phyloP scores from a whole-genome alignment of 2,888 invertebrate genomes.

The Pollenia amentaria region DNA sequence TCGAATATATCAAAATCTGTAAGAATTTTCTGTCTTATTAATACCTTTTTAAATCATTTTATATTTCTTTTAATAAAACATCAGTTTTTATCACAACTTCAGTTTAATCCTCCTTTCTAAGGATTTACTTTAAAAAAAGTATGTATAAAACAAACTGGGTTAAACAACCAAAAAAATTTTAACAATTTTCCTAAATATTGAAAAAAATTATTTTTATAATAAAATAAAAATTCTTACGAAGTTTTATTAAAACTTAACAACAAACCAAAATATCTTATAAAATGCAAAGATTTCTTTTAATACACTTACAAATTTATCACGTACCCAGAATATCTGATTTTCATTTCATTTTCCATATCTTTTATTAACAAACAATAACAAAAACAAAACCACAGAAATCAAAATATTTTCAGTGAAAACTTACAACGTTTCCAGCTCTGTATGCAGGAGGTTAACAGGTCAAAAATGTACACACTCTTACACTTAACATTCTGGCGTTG shows the following conservation, averaged over 20 bases:
- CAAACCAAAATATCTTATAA: conserved; percentile 36
- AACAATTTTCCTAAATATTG: too few species aligned
- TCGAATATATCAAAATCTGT: too few species aligned
- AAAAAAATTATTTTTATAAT: conserved; percentile 18
- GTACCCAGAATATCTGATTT: conserved; percentile 38
- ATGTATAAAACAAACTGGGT: conserved; percentile 16
- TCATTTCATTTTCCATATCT: conserved; percentile 29
- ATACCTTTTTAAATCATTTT: too few species aligned
- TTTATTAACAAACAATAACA: conserved; percentile 11
- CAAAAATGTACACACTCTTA: conserved; percentile 62
- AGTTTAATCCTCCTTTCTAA: conserved; percentile 1
- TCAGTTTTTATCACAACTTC: too few species aligned
- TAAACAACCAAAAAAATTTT: not conserved
- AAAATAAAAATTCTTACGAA: conserved; percentile 8
- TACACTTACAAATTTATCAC: conserved; percentile 42
- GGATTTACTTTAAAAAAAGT: not conserved
- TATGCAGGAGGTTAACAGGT: conserved; percentile 71
- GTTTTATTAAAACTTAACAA: not conserved
- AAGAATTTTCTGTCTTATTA: too few species aligned
- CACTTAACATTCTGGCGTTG: conserved; percentile 39
- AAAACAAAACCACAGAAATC: conserved; percentile 22
- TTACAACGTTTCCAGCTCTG: conserved; percentile 62
- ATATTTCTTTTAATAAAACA: too few species aligned
- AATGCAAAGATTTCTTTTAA: conserved; percentile 26
- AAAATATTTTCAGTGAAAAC: conserved; percentile 67